These are phyloP conservation scores for Ascidia mentula DNA, from an alignment of 23 tunicate genomes.

Conservation along the genomic window DNA sequence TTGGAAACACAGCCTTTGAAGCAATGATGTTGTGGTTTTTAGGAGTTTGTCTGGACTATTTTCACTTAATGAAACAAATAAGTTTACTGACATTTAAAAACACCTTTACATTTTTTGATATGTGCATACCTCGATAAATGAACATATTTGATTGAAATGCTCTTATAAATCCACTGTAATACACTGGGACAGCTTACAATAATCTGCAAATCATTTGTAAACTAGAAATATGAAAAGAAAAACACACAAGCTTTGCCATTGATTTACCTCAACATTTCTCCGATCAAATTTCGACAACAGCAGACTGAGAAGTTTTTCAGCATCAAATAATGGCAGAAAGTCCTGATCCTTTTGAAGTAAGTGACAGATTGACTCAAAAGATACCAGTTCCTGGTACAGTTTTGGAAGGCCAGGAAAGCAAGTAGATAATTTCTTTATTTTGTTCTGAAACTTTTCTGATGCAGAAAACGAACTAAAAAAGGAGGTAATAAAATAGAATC, in stretches of 20 bases:
- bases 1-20: no score
- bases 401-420: neutral
- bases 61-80: no score
- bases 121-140: no score
- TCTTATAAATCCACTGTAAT: neutral
- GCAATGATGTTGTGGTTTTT: no score
- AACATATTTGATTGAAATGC: no score
- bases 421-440: neutral
- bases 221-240: neutral
- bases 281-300: neutral
- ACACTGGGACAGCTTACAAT: neutral
- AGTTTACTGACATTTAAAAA: no score
- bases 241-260: neutral
- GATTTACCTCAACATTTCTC: no score
- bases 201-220: neutral
- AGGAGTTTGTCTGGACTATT: no score
- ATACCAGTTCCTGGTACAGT: neutral
- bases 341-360: neutral
- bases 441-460: neutral
- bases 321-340: neutral
- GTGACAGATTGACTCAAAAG: neutral
- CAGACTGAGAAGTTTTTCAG: neutral
- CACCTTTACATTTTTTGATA: no score
- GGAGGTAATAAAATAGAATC: no score
- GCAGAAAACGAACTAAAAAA: neutral